Percentiles rank a stretch among this genome's conserved stretches.
Conservation (phyloP, 2,888 invertebrate species). For the Hemicrepidius hirtus region DNA sequence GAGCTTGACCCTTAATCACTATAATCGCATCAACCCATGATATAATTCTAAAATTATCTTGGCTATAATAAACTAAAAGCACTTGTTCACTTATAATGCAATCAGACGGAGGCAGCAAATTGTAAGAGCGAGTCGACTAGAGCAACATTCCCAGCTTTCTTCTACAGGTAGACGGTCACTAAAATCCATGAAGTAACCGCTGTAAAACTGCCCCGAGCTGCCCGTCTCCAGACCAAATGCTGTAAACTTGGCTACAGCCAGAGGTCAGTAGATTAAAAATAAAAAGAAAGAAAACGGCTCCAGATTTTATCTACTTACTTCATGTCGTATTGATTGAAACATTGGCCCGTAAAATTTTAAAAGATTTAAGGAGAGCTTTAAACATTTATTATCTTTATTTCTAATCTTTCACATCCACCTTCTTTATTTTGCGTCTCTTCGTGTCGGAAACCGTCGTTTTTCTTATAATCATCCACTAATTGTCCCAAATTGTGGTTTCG, state of each 20-base stretch:
- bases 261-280: slow-evolving; percentile 56
- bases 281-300: slow-evolving; percentile 52
- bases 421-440: not conserved
- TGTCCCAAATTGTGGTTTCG: slow-evolving; percentile 20
- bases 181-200: slow-evolving; percentile 54
- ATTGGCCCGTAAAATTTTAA: slow-evolving; percentile 49
- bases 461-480: slow-evolving; percentile 37
- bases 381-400: not conserved
- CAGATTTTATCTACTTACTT: slow-evolving; percentile 58
- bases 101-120: slow-evolving; percentile 56
- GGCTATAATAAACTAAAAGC: slow-evolving; percentile 60
- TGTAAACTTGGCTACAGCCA: slow-evolving; percentile 53
- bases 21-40: slow-evolving; percentile 56
- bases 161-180: slow-evolving; percentile 54
- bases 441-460: slow-evolving; percentile 27
- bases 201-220: slow-evolving; percentile 52
- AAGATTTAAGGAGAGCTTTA: slow-evolving; percentile 22
- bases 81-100: slow-evolving; percentile 60
- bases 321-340: slow-evolving; percentile 56
- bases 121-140: slow-evolving; percentile 41
- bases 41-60: slow-evolving; percentile 61
- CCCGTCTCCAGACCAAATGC: slow-evolving; percentile 50
- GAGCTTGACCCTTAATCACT: slow-evolving; percentile 53
- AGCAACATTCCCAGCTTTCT: slow-evolving; percentile 43
- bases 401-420: slow-evolving; percentile 7